These are phyloP conservation scores for Hoplostethus mediterraneus DNA, from an alignment of 2,797 vertebrate genomes.

Conservation along the genomic window DNA sequence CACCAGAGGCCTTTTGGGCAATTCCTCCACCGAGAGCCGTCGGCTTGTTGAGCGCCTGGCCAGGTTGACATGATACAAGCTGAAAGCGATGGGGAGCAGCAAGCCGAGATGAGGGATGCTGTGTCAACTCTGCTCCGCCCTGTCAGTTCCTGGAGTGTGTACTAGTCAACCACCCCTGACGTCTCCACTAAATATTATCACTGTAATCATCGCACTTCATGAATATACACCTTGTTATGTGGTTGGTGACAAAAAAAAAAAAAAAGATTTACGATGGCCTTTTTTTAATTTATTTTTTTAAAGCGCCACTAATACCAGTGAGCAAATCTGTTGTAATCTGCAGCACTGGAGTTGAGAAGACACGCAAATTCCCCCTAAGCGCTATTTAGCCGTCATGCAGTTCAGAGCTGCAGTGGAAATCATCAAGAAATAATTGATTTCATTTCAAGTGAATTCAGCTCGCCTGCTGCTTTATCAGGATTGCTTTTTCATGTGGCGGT, in stretches of 20 bases:
- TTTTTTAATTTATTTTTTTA: no score
- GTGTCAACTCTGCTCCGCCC: conserved; percentile 61
- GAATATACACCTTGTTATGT: conserved; percentile 8
- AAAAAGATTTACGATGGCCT: background rate
- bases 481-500: conserved; percentile 5
- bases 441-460: conserved; percentile 7
- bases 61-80: conserved; percentile 62
- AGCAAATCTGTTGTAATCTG: conserved; percentile 6
- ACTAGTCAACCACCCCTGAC: conserved; percentile 63
- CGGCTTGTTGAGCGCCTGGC: conserved; percentile 53
- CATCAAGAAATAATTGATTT: conserved; percentile 4
- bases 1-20: conserved; percentile 57
- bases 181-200: conserved; percentile 70
- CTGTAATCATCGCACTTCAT: conserved; percentile 52
- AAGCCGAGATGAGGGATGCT: conserved; percentile 58
- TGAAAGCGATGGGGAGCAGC: conserved; percentile 66
- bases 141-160: conserved; percentile 61
- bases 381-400: background rate
- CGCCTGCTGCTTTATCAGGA: background rate
- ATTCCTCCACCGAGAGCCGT: conserved; percentile 41
- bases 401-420: background rate
- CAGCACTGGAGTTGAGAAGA: background rate
- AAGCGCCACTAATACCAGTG: background rate
- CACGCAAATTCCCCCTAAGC: background rate
- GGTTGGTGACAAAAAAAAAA: background rate